Percentiles rank a stretch among this genome's conserved stretches.
Conservation (phyloP, 2,888 invertebrate genomes). For the Sinopyrophorus schimmeli region DNA sequence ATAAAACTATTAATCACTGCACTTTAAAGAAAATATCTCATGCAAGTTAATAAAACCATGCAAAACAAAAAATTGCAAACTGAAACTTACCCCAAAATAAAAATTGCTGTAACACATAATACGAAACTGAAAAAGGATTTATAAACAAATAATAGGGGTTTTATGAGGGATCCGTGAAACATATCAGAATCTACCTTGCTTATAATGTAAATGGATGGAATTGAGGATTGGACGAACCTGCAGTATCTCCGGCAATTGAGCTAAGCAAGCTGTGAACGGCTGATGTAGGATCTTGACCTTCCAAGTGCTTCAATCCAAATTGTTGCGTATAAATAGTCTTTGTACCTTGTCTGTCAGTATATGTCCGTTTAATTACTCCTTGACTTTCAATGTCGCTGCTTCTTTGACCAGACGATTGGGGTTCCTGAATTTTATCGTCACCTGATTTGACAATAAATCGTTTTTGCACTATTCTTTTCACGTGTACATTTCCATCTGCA, state of each 20-base stretch:
- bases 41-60: constrained; percentile 25
- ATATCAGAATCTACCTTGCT: constrained; percentile 24
- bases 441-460: constrained; percentile 54
- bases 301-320: constrained; percentile 40
- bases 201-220: constrained; percentile 19
- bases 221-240: constrained; percentile 40
- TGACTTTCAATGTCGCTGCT: constrained; percentile 35
- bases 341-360: constrained; percentile 44
- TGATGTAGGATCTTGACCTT: constrained; percentile 35
- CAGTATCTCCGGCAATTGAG: constrained; percentile 38
- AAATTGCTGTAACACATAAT: constrained; percentile 32
- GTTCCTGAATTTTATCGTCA: constrained; percentile 35
- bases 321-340: constrained; percentile 49
- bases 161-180: constrained; percentile 22
- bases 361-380: constrained; percentile 42
- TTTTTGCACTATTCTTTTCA: constrained; percentile 57
- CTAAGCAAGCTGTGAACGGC: constrained; percentile 39
- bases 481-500: constrained; percentile 59
- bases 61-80: constrained; percentile 27
- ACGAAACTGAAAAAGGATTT: constrained; percentile 28
- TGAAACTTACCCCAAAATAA: constrained; percentile 36
- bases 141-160: constrained; percentile 16
- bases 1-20: constrained; percentile 5
- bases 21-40: constrained; percentile 16
- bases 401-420: constrained; percentile 29